phyloP scores from a whole-genome alignment of 2,113 vertebrate genomes.

The Daphoenositta chrysoptera region DNA sequence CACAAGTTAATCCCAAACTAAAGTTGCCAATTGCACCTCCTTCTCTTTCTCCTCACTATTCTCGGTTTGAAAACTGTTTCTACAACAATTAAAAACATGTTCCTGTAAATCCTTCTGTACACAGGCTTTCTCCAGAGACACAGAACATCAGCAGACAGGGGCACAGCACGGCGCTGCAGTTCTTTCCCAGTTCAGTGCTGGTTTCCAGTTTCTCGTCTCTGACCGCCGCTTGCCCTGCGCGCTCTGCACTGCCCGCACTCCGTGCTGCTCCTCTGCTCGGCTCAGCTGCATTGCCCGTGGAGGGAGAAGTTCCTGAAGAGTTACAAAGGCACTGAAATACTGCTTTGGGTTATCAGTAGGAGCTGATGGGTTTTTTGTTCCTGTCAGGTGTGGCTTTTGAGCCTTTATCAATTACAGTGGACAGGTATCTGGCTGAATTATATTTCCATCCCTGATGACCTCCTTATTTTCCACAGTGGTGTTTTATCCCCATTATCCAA shows the following conservation, averaged over 20 bases:
- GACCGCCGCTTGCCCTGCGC: not conserved
- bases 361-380: not conserved
- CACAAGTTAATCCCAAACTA: no score
- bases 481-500: not conserved
- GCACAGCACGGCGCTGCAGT: not conserved
- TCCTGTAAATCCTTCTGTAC: not conserved
- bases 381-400: not conserved
- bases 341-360: not conserved
- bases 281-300: not conserved
- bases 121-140: not conserved
- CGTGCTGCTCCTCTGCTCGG: not conserved
- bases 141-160: not conserved
- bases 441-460: not conserved
- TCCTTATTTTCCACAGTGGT: slow-evolving; percentile 28
- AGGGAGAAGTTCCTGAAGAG: not conserved
- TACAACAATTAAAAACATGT: no score
- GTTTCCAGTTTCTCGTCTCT: not conserved
- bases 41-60: no score
- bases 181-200: not conserved
- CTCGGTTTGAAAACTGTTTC: no score
- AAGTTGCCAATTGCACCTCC: no score
- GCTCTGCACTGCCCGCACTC: not conserved
- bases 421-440: not conserved
- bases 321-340: not conserved
- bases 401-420: not conserved